Evolutionary conservation across 2,797 vertebrate species (phyloP), one percentile per base, ranked within the genome.

Genomic region (Rhinella marina): DNA sequence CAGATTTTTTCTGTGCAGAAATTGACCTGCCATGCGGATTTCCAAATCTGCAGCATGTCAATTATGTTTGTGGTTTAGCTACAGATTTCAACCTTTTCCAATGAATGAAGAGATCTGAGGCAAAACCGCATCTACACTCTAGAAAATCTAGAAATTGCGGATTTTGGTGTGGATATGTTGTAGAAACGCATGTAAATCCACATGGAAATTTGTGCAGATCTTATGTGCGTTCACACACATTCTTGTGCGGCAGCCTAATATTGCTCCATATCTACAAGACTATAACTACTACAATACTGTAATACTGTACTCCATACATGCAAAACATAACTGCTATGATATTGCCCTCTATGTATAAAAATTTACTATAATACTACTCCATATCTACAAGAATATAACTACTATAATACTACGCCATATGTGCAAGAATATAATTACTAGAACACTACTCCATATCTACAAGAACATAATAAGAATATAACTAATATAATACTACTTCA

Each of bases 241-340:
- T 41, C 41, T 41, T 41, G 41, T 41, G 41, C 41, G 41, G 41
- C 4, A 6, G 41, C 41, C 41, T 41, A 41, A 68, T 68, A 29
- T 6, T 29, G 5, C 13, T 29, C 14, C n/a, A n/a, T 29, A 68
- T 68, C 3, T 68, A 68, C 12, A 68, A 68, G 66, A 29, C 27
- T 68, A 68, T 68, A 68, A 68, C 66, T 68, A 68, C 66, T 68
- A 68, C 29, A 68, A 68, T 68, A 68, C 66, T 68, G n/a, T n/a
- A n/a, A n/a, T n/a, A n/a, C n/a, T n/a, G n/a, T n/a, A 13, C 66
- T 19, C 1, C 25, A 12, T 68, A 16, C 29, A 13, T 68, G 29
- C 66, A 68, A 68, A 68, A 68, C 29, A 27, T 68, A 29, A 14
- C 25, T 68, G 14, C 25, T 68, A 16, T 68, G 17, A 29, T 68